These are phyloP conservation scores for Hydropotes inermis DNA, from an alignment of 2,113 vertebrate genomes.

Conservation along the genomic window DNA sequence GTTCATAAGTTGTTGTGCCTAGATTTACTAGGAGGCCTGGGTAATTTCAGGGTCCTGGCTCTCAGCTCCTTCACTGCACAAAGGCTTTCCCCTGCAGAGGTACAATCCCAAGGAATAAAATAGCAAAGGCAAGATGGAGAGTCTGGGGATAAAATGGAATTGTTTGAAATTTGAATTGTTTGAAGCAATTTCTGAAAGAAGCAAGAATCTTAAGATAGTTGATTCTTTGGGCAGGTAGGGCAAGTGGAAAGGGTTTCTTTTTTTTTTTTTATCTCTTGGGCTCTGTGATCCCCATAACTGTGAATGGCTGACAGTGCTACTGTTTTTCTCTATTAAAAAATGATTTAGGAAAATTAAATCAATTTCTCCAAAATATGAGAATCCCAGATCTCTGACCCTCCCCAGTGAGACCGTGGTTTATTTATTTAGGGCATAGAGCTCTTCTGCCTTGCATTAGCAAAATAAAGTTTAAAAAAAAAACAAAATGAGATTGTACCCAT, in stretches of 20 bases:
- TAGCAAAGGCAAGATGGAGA: background rate
- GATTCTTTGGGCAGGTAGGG: background rate
- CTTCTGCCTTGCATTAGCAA: background rate
- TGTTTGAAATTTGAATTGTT: background rate
- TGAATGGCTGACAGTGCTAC: background rate
- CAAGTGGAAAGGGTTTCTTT: background rate
- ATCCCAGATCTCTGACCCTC: background rate
- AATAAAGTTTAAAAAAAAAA: background rate
- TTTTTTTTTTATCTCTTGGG: background rate
- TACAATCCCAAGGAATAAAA: background rate
- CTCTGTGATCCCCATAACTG: background rate
- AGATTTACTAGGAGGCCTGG: background rate
- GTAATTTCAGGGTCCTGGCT: background rate
- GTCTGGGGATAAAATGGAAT: background rate
- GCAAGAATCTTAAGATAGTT: background rate
- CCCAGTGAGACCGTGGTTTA: background rate
- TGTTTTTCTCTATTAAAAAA: background rate
- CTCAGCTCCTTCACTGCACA: too few species aligned
- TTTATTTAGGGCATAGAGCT: background rate
- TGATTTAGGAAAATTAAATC: background rate
- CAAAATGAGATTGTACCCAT: background rate
- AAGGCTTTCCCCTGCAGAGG: background rate
- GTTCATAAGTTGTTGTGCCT: background rate
- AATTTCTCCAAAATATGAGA: background rate
- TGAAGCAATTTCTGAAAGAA: background rate